Evolutionary conservation across 2,113 vertebrate genomes (phyloP), one percentile per base, ranked within the genome.

Genomic region (Agapornis roseicollis): DNA sequence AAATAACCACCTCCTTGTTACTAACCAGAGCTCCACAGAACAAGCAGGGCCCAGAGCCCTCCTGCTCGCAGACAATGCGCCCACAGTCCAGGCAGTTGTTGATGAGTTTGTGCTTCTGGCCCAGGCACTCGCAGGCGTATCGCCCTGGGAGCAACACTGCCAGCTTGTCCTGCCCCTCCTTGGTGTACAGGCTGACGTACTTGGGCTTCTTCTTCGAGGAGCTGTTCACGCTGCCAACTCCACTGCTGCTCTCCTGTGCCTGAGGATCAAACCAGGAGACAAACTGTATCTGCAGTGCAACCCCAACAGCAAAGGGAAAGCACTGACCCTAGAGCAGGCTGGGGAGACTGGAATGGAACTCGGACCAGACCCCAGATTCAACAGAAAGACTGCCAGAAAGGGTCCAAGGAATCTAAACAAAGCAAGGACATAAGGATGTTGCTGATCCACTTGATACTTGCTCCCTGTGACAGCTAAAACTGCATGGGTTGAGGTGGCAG

Each of bases 81-180:
- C 99, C 99, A 1, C 99, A 99, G 49, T 96, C 98, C 96, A 99
- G 91, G 96, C 99, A 99, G 98, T 99, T 99, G 97, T 99, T 99
- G 97, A 99, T 98, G 39, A 99, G 99, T 53, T 96, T 98, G 98
- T 99, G 99, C 96, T 98, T 99, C 96, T 99, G 99, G 84, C 98
- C 99, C 93, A 99, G 97, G 96, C 99, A 99, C 27, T 99, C 99
- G 7, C 99, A 99, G 56, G 97, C 11, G 11, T 99, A 97, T 42
- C 99, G 98, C 25, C 99, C 99, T 0, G 99, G 99, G 42, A 99
- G 98, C 24, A 99, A 90, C 33, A 99, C 98, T 0, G 99, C 89
- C 94, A 99, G 98, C 81, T 94, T 98, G 97, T 99, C 99, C 93
- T 99, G 98, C 22, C 99, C 99, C 86, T 99, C 99, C 97, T 98